Base-by-base conservation (phyloP, 2,113 vertebrate species). In the Zeus faber region DNA sequence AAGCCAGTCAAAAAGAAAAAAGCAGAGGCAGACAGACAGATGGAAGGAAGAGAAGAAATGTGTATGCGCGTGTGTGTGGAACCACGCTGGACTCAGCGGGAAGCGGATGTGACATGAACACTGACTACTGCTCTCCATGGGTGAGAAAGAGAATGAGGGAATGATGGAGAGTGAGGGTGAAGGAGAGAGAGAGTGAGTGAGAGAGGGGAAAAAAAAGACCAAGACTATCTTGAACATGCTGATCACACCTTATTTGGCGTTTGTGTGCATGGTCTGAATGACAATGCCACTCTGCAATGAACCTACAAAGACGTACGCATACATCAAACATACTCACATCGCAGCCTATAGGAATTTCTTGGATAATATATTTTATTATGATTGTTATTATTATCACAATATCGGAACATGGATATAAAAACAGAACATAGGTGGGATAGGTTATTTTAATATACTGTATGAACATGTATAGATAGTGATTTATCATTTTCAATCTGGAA, bases 281-380 rank as follows among this genome's bases (percentile, higher is more conserved):
- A n/a, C 47, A 74, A 77, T 72, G 43, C 68, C 65, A 29, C 60
- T 62, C 47, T 70, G 50, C 48, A 51, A 43, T 24, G 37, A 39
- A 40, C 45, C 52, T 31, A 51, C 53, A 50, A 41, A 49, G 5
- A 29, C 50, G n/a, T n/a, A n/a, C n/a, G n/a, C n/a, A n/a, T n/a
- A n/a, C n/a, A n/a, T n/a, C n/a, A n/a, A n/a, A n/a, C n/a, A n/a
- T n/a, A n/a, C n/a, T n/a, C n/a, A n/a, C n/a, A n/a, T n/a, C n/a
- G n/a, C n/a, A n/a, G n/a, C n/a, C n/a, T n/a, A n/a, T n/a, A n/a
- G n/a, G n/a, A n/a, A n/a, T n/a, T n/a, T 37, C 13, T 37, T 37
- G 33, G 33, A 14, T 14, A n/a, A 9, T 37, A n/a, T n/a, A n/a
- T n/a, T n/a, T n/a, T 33, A 33, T 33, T 13, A 33, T 33, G 9